Percentiles rank a stretch among this genome's conserved stretches.
These are phyloP conservation scores for Teinopalpus imperialis DNA, from an alignment of 2,888 invertebrate genomes.

Conservation along the genomic window DNA sequence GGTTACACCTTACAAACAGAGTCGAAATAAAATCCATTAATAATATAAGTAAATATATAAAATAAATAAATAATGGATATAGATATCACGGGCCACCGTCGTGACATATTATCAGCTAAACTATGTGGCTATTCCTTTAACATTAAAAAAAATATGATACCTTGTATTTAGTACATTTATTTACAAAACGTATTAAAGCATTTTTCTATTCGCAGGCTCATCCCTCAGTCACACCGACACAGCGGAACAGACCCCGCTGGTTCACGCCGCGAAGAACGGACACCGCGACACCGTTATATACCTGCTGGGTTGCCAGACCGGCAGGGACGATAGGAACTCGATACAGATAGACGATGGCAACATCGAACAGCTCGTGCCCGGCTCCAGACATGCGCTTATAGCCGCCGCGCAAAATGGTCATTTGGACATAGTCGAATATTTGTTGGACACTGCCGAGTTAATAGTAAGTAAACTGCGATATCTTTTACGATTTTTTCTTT, in stretches of 20 bases:
- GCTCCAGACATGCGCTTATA: constrained; percentile 93
- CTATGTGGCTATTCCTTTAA: too few relatives aligned
- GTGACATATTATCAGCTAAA: too few relatives aligned
- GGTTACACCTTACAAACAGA: too few relatives aligned
- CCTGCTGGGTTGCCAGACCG: constrained; percentile 87
- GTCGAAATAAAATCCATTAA: too few relatives aligned
- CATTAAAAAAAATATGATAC: too few relatives aligned
- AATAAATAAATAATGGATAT: too few relatives aligned
- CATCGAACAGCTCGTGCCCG: constrained; percentile 87
- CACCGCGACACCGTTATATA: constrained; percentile 93
- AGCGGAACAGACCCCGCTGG: constrained; percentile 91
- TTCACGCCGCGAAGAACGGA: constrained; percentile 95
- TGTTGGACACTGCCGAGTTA: constrained; percentile 92
- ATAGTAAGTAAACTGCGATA: constrained; percentile 83
- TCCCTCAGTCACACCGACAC: constrained; percentile 90
- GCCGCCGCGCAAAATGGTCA: constrained; percentile 94
- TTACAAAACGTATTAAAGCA: too few relatives aligned
- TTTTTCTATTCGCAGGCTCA: constrained; percentile 83
- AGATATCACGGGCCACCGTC: too few relatives aligned
- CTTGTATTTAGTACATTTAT: too few relatives aligned
- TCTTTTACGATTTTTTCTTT: too few relatives aligned
- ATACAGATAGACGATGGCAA: constrained; percentile 63
- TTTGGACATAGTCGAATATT: constrained; percentile 93
- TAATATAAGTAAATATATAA: too few relatives aligned
- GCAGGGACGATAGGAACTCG: constrained; percentile 84